Conservation (phyloP, 2,888 invertebrate species). For the Caenorhabditis drosophilae region DNA sequence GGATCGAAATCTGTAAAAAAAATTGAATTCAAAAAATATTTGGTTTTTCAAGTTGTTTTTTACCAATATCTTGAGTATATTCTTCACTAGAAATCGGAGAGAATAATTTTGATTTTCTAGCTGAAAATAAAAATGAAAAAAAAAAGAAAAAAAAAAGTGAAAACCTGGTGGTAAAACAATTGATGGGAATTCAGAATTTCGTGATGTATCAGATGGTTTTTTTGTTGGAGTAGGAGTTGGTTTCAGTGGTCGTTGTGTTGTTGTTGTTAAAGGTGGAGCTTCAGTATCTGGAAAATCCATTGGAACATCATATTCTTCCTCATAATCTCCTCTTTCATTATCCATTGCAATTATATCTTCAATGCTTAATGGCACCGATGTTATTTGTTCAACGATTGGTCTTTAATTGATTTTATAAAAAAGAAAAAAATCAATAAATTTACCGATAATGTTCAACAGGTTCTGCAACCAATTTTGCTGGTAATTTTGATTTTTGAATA, state of each 20-base stretch:
- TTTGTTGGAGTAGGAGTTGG: neutral
- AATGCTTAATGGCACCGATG: constrained; percentile 32
- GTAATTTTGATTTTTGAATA: neutral
- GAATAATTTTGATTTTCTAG: constrained; percentile 33
- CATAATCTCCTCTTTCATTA: constrained; percentile 29
- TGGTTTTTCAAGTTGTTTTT: too few relatives aligned
- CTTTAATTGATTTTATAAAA: constrained; percentile 8
- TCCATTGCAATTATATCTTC: constrained; percentile 49
- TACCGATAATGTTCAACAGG: constrained; percentile 19
- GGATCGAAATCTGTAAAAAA: constrained; percentile 36
- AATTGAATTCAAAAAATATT: too few relatives aligned
- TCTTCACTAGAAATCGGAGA: constrained; percentile 26
- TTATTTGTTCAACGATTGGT: constrained; percentile 34
- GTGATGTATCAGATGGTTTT: neutral
- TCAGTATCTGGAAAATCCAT: constrained; percentile 35
- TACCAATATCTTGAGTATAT: constrained; percentile 31
- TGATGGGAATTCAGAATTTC: constrained; percentile 8
- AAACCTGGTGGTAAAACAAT: constrained; percentile 24
- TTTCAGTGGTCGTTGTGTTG: constrained; percentile 4
- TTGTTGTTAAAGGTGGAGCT: constrained; percentile 4
- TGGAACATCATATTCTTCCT: constrained; percentile 40
- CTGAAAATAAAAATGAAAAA: constrained; percentile 24
- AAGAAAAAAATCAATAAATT: neutral
- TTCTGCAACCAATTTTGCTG: constrained; percentile 26
- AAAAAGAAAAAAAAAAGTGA: constrained; percentile 18